Conservation (phyloP, 2,797 vertebrate genomes). For the Carcharodon carcharias region DNA sequence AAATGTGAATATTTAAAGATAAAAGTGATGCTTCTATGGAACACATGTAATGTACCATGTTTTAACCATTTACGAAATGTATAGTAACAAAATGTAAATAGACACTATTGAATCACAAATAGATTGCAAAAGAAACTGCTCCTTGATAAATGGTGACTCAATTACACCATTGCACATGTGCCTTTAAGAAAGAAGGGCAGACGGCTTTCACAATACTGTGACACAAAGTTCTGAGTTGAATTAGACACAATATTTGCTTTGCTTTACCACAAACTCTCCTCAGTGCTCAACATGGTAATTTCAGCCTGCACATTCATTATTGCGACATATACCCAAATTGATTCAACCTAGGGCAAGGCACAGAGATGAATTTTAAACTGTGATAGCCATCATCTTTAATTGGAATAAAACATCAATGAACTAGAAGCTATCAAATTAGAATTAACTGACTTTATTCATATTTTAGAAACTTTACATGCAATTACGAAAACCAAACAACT, state of each 20-base stretch:
- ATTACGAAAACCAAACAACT: slow-evolving; percentile 19
- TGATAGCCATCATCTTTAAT: background rate
- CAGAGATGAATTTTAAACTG: slow-evolving; percentile 9
- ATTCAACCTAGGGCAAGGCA: background rate
- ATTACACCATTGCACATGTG: background rate
- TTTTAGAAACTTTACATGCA: slow-evolving; percentile 29
- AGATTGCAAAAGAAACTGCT: background rate
- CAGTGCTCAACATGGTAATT: background rate
- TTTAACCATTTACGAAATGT: background rate
- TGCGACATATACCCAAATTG: background rate
- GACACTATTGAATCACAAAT: background rate
- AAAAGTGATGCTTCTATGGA: background rate
- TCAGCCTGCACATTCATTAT: background rate
- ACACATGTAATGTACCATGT: background rate
- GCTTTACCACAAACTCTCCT: background rate
- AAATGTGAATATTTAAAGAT: background rate
- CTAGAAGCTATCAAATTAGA: slow-evolving; percentile 27
- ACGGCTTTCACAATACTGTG: background rate
- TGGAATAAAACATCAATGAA: slow-evolving; percentile 10
- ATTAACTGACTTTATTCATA: background rate
- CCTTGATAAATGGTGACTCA: background rate
- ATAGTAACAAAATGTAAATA: background rate
- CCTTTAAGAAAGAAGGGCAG: background rate
- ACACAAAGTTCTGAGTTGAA: background rate
- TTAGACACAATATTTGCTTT: slow-evolving; percentile 4